Percentiles rank a stretch among this genome's conserved stretches.
Conservation (phyloP, 2,113 vertebrate genomes). For the Pelusios castaneus region DNA sequence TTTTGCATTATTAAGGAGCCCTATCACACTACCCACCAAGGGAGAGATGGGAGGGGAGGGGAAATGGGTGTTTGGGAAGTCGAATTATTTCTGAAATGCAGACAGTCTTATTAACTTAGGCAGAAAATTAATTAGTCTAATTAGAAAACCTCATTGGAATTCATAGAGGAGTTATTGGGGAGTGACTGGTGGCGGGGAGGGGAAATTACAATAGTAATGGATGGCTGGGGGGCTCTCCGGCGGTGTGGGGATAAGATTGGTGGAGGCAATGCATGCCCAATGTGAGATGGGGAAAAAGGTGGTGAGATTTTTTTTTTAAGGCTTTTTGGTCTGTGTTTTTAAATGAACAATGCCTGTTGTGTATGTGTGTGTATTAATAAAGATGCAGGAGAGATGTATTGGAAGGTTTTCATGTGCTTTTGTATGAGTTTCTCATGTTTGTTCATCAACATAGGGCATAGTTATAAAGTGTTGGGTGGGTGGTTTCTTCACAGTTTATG, state of each 20-base stretch:
- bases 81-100: slow-evolving; percentile 82
- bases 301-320: slow-evolving; percentile 1
- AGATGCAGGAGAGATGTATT: slow-evolving; percentile 26
- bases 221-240: fast-evolving
- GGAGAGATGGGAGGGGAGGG: slow-evolving; percentile 67
- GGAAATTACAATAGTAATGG: background rate
- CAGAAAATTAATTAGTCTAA: slow-evolving; percentile 87
- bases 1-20: slow-evolving; percentile 77
- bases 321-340: slow-evolving; percentile 34
- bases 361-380: background rate
- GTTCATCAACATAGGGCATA: slow-evolving; percentile 55
- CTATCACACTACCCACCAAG: slow-evolving; percentile 60
- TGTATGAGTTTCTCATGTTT: slow-evolving; percentile 68
- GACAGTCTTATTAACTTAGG: slow-evolving; percentile 86
- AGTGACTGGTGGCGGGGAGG: slow-evolving; percentile 2
- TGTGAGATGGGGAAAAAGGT: slow-evolving; percentile 1
- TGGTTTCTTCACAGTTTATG: slow-evolving; percentile 67
- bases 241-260: slow-evolving; percentile 29
- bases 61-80: slow-evolving; percentile 77
- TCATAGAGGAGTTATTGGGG: slow-evolving; percentile 75
- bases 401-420: slow-evolving; percentile 53
- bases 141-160: slow-evolving; percentile 84
- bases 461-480: slow-evolving; percentile 72
- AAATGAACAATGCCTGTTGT: slow-evolving; percentile 3
- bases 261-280: background rate